A percentile compares a stretch with the other conserved stretches of the same genome.
Conservation (phyloP, 2,113 vertebrate genomes). For the Xenopus tropicalis region DNA sequence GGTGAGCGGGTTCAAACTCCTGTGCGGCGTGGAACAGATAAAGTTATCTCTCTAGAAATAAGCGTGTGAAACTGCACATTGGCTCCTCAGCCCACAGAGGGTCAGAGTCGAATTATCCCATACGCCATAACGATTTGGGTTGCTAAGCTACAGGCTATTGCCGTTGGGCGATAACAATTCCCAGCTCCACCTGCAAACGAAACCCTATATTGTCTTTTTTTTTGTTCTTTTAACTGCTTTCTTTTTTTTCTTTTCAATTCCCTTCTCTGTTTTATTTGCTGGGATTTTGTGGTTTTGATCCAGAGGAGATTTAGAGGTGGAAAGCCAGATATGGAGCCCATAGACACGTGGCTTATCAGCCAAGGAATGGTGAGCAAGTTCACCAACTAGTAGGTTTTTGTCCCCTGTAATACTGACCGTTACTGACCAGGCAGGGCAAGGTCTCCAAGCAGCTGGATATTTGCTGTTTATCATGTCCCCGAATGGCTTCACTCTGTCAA, state of each 20-base stretch:
- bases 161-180: no score
- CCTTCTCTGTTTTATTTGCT: slow-evolving; percentile 44
- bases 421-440: slow-evolving; percentile 60
- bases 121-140: neutral
- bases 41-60: neutral
- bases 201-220: no score
- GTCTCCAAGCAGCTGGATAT: slow-evolving; percentile 41
- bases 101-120: neutral
- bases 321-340: slow-evolving; percentile 91
- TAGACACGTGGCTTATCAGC: slow-evolving; percentile 99
- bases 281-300: slow-evolving; percentile 74
- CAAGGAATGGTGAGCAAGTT: slow-evolving; percentile 99
- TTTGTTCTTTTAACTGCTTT: neutral
- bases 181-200: no score
- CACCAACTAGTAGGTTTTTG: slow-evolving; percentile 58
- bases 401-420: slow-evolving; percentile 55
- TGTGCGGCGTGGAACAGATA: neutral
- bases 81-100: neutral
- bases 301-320: slow-evolving; percentile 90
- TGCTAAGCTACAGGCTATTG: no score
- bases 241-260: slow-evolving; percentile 34
- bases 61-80: neutral
- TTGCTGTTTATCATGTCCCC: neutral
- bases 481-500: neutral
- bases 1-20: neutral